phyloP scores from a whole-genome alignment of 2,113 vertebrate genomes.

The Dolichallabes microphthalmus region DNA sequence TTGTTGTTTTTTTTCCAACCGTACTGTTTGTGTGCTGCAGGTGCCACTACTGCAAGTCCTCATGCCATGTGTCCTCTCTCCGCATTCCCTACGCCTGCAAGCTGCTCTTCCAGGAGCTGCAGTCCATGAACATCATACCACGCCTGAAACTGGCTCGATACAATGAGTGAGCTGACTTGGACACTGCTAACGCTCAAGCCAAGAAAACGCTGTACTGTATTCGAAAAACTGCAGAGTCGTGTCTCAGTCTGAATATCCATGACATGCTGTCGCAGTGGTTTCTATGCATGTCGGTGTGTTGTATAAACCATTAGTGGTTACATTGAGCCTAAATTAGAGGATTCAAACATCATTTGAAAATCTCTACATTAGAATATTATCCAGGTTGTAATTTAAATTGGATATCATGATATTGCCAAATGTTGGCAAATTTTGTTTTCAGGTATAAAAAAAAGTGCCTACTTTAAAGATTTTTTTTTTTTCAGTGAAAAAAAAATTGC shows the following conservation, averaged over 20 bases:
- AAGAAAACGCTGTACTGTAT: not conserved
- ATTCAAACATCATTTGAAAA: not conserved
- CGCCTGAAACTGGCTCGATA: constrained; percentile 92
- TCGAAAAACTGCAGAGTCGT: not conserved
- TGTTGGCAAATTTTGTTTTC: constrained; percentile 10
- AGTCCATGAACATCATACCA: constrained; percentile 99
- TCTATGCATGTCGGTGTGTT: not conserved
- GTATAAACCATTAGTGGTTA: not conserved
- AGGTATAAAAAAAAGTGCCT: not conserved
- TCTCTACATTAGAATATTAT: constrained; percentile 6
- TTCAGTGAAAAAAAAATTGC: not conserved
- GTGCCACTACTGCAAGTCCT: constrained; percentile 98
- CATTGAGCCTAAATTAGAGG: not conserved
- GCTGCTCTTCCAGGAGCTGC: constrained; percentile 95
- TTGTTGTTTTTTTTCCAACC: too few species aligned
- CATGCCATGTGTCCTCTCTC: constrained; percentile 92
- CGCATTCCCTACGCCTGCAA: constrained; percentile 97
- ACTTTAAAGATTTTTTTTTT: not conserved
- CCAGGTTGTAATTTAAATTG: not conserved
- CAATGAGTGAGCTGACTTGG: constrained; percentile 77
- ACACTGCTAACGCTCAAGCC: not conserved
- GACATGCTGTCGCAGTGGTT: not conserved
- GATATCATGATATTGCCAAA: constrained; percentile 1
- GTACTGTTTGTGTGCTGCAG: constrained; percentile 65
- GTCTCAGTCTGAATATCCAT: not conserved